A percentile compares a stretch with the other conserved stretches of the same genome.
phyloP scores from a whole-genome alignment of 2,888 invertebrate genomes.

The Dryobotodes eremita region DNA sequence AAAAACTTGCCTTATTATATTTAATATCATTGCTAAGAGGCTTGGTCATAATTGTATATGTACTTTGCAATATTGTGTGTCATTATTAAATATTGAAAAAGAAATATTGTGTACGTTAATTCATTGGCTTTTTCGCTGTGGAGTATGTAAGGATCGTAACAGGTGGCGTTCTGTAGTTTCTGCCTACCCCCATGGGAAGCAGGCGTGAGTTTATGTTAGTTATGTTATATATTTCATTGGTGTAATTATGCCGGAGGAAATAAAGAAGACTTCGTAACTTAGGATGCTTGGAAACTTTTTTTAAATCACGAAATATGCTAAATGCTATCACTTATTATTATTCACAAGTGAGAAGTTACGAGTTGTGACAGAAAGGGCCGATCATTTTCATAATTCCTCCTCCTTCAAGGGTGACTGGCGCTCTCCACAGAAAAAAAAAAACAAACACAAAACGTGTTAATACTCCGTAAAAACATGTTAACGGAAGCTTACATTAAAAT shows the following conservation, averaged over 20 bases:
- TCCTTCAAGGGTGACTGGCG: neutral
- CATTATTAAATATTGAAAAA: neutral
- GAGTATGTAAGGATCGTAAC: too few relatives aligned
- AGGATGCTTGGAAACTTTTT: too few relatives aligned
- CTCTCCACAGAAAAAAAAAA: neutral
- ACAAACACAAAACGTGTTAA: conserved; percentile 16
- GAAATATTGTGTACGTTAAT: too few relatives aligned
- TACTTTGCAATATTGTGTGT: neutral
- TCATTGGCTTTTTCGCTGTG: too few relatives aligned
- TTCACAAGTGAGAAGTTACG: too few relatives aligned
- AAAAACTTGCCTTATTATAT: too few relatives aligned
- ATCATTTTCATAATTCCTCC: neutral
- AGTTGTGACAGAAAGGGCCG: neutral
- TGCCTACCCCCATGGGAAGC: too few relatives aligned
- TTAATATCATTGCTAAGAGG: neutral
- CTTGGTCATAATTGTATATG: neutral
- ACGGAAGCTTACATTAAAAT: conserved; percentile 49
- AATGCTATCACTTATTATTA: neutral
- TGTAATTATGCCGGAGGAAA: neutral
- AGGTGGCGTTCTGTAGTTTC: too few relatives aligned
- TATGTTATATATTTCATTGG: too few relatives aligned
- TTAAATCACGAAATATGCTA: neutral
- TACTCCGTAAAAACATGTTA: conserved; percentile 32
- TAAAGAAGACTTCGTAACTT: too few relatives aligned
- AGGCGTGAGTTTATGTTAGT: too few relatives aligned